A percentile compares a stretch with the other conserved stretches of the same genome.
phyloP scores from a whole-genome alignment of 2,797 vertebrate species.

The Sebastes diploproa region DNA sequence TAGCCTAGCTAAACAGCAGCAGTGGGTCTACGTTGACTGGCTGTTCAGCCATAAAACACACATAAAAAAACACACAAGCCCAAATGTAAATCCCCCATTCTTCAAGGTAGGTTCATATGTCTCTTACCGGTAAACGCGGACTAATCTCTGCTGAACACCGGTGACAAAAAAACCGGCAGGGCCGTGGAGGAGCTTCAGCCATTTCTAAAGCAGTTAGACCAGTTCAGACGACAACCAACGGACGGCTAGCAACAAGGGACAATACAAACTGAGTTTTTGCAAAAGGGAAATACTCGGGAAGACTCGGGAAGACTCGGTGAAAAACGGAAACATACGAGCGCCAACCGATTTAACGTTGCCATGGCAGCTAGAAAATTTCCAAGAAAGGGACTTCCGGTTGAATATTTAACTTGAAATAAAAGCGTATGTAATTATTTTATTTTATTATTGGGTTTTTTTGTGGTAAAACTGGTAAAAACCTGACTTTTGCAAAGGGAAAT shows the following conservation, averaged over 20 bases:
- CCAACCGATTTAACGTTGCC: not conserved
- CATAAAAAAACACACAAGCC: not conserved
- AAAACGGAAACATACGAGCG: too few relatives aligned
- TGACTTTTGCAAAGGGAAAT: too few relatives aligned
- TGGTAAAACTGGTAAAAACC: too few relatives aligned
- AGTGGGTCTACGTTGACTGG: conserved; percentile 23
- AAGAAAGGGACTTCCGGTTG: conserved; percentile 5
- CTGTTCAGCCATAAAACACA: not conserved
- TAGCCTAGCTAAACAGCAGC: conserved; percentile 35
- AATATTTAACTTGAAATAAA: not conserved
- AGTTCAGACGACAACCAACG: not conserved
- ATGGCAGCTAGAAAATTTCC: not conserved
- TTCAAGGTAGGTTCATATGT: not conserved
- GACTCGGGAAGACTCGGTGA: too few relatives aligned
- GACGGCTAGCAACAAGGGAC: conserved; percentile 68
- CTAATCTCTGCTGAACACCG: conserved; percentile 91
- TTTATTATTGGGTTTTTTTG: too few relatives aligned
- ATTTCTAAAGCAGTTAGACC: conserved; percentile 71
- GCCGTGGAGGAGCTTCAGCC: conserved; percentile 92
- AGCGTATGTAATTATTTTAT: not conserved
- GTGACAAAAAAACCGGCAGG: conserved; percentile 94
- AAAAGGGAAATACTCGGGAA: not conserved
- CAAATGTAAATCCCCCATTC: not conserved
- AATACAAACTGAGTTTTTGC: conserved; percentile 20
- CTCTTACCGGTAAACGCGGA: conserved; percentile 89